phyloP scores from a whole-genome alignment of 2,888 invertebrate genomes.

The Oxytorus armatus region DNA sequence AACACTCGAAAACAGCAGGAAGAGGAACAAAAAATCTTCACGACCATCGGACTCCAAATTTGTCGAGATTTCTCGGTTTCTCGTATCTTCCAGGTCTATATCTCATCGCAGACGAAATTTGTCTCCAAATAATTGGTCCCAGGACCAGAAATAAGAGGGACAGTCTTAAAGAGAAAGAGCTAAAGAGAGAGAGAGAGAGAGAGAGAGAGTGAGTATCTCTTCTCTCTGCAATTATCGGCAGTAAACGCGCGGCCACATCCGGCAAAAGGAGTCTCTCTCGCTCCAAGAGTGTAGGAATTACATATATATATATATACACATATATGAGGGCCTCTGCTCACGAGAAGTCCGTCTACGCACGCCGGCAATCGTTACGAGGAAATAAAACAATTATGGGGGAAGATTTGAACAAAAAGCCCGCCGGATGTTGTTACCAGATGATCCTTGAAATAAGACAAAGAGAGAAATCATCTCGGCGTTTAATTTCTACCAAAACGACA shows the following conservation, averaged over 20 bases:
- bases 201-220: conserved; percentile 73
- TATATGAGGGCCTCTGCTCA: conserved; percentile 36
- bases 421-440: conserved; percentile 72
- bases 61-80: conserved; percentile 44
- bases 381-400: conserved; percentile 75
- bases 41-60: background rate
- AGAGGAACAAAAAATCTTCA: conserved; percentile 6
- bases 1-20: no score
- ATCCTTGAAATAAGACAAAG: conserved; percentile 58
- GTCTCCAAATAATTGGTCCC: conserved; percentile 82
- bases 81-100: conserved; percentile 35
- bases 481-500: conserved; percentile 35
- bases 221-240: conserved; percentile 83
- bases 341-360: conserved; percentile 60
- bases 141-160: conserved; percentile 71
- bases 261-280: conserved; percentile 76
- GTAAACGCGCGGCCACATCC: conserved; percentile 84
- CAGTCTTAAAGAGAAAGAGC: conserved; percentile 72
- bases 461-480: conserved; percentile 22
- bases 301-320: conserved; percentile 28
- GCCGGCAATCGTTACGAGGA: conserved; percentile 73
- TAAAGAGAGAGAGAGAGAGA: conserved; percentile 16
- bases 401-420: conserved; percentile 71
- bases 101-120: conserved; percentile 74
- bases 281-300: conserved; percentile 62